phyloP scores from a whole-genome alignment of 1,140 invertebrate species.

The Lithobius niger region DNA sequence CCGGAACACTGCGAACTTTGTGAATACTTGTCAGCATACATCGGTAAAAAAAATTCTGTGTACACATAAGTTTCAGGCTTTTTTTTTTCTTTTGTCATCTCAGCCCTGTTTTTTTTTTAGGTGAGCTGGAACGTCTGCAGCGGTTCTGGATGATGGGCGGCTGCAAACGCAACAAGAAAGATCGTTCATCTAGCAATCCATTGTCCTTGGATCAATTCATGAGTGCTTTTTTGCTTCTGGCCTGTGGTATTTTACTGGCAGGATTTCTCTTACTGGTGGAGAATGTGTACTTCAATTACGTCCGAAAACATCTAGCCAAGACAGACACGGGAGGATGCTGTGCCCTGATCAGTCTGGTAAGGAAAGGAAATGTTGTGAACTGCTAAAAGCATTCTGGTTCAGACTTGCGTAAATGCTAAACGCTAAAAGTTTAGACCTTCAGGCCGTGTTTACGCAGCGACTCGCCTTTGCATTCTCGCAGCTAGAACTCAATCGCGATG shows the following conservation, averaged over 20 bases:
- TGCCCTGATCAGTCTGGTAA: conserved; percentile 13
- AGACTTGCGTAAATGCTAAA: not conserved
- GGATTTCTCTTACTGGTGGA: not conserved
- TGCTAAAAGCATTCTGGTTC: not conserved
- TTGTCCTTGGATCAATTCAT: conserved; percentile 10
- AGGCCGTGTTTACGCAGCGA: too few species aligned
- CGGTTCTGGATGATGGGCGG: conserved; percentile 6
- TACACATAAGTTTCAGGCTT: too few species aligned
- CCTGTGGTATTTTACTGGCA: conserved; percentile 6
- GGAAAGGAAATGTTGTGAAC: too few species aligned
- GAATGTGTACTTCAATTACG: conserved; percentile 11
- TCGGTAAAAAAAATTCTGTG: too few species aligned
- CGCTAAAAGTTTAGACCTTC: not conserved
- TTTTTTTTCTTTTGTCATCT: too few species aligned
- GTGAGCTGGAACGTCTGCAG: conserved; percentile 10
- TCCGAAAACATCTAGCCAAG: conserved; percentile 11
- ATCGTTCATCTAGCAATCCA: conserved; percentile 5
- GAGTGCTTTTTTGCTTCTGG: conserved; percentile 8
- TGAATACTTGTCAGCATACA: too few species aligned
- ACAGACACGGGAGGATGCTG: conserved; percentile 11
- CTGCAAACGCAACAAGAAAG: conserved; percentile 1
- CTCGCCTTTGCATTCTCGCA: too few species aligned
- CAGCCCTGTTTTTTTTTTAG: too few species aligned
- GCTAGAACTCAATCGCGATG: too few species aligned
- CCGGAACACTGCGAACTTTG: too few species aligned